Conservation (phyloP, 2,888 invertebrate genomes). For the Heliconius ethilla region DNA sequence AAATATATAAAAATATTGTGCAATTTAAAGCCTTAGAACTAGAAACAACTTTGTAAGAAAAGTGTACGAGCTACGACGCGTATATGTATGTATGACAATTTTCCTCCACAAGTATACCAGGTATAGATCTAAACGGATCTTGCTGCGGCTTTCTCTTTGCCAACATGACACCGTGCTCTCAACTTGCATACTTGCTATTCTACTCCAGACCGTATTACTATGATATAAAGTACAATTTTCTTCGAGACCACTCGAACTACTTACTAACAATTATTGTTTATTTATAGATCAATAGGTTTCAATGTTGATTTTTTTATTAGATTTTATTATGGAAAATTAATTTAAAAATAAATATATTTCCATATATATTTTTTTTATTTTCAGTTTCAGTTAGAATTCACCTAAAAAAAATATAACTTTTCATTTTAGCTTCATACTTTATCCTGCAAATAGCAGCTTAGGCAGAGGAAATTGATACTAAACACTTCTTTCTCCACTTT, state of each 20-base stretch:
- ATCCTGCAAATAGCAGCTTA: not conserved
- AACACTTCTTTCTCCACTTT: not conserved
- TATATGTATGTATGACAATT: constrained; percentile 36
- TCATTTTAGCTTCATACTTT: not conserved
- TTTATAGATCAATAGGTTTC: constrained; percentile 30
- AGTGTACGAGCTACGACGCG: not conserved
- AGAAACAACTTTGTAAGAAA: not conserved
- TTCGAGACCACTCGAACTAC: constrained; percentile 11
- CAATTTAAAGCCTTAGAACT: not conserved
- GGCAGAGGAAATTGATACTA: not conserved
- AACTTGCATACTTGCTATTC: constrained; percentile 9
- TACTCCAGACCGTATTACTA: constrained; percentile 21
- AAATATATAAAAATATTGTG: not conserved
- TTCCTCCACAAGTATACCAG: constrained; percentile 40
- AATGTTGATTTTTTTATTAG: constrained; percentile 8
- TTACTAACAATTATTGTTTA: constrained; percentile 22
- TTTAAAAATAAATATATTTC: not conserved
- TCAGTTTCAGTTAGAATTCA: not conserved
- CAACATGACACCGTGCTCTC: constrained; percentile 40
- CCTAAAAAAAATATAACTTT: not conserved
- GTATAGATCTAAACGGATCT: constrained; percentile 41
- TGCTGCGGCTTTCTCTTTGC: constrained; percentile 42
- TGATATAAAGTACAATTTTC: constrained; percentile 24
- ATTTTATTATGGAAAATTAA: not conserved
- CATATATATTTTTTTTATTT: not conserved